Conservation (phyloP, 2,888 invertebrate genomes). For the Drosophila austrosaltans region DNA sequence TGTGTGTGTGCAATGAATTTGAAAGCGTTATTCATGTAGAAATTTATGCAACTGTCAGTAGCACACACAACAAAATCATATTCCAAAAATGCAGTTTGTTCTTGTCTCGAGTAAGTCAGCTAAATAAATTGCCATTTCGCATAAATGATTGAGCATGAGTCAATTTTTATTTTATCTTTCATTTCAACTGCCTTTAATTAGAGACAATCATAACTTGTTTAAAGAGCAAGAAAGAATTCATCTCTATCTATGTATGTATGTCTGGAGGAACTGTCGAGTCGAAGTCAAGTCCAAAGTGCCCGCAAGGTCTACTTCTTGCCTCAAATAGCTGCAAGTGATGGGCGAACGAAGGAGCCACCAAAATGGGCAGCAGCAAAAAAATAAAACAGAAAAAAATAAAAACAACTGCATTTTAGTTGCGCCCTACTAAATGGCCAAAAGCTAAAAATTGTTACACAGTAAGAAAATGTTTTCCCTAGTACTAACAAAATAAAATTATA, state of each 20-base stretch:
- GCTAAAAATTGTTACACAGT: constrained; percentile 36
- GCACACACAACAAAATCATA: constrained; percentile 62
- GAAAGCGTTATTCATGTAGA: constrained; percentile 66
- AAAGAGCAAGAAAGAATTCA: constrained; percentile 6
- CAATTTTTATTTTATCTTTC: constrained; percentile 31
- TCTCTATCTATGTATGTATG: too few relatives aligned
- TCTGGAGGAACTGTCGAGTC: constrained; percentile 45
- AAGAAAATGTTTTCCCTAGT: too few relatives aligned
- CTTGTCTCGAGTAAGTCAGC: constrained; percentile 29
- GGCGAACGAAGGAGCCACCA: constrained; percentile 53
- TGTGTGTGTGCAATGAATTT: constrained; percentile 30
- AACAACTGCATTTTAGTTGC: constrained; percentile 75
- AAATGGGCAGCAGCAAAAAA: constrained; percentile 42
- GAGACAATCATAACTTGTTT: constrained; percentile 24
- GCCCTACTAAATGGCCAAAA: constrained; percentile 58
- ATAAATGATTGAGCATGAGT: constrained; percentile 36
- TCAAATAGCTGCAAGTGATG: constrained; percentile 64
- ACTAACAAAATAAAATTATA: too few relatives aligned
- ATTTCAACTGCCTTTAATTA: constrained; percentile 38
- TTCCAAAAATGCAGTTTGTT: constrained; percentile 59
- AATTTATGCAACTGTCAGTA: constrained; percentile 76
- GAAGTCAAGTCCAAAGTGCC: constrained; percentile 52
- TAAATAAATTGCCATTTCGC: constrained; percentile 49
- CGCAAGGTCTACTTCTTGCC: constrained; percentile 46
- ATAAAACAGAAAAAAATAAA: constrained; percentile 42